These are phyloP conservation scores for Meloidogyne exigua DNA, from an alignment of 1,140 invertebrate genomes.

Conservation along the genomic window DNA sequence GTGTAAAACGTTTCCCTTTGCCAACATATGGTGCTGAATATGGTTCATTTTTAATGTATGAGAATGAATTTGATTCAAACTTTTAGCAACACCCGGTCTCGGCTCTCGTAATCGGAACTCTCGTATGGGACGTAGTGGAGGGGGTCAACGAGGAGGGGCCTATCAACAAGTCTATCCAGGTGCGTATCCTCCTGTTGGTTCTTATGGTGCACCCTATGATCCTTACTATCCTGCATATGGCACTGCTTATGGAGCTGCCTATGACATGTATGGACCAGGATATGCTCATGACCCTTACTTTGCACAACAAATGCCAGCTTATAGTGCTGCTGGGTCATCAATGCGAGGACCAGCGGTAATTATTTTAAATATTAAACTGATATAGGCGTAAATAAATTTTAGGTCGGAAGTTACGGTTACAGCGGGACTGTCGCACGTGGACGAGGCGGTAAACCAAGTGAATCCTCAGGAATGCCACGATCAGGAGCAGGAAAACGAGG, in stretches of 20 bases:
- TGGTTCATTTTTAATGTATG: not conserved
- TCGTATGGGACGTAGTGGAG: constrained; percentile 33
- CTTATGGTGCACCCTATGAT: constrained; percentile 15
- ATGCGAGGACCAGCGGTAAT: constrained; percentile 28
- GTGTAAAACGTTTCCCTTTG: constrained; percentile 19
- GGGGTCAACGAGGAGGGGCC: constrained; percentile 12
- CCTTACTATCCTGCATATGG: constrained; percentile 26
- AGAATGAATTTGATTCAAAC: not conserved
- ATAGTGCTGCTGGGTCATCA: not conserved
- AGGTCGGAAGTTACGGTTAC: constrained; percentile 22
- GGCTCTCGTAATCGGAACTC: constrained; percentile 19
- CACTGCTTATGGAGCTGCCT: constrained; percentile 26
- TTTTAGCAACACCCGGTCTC: constrained; percentile 1
- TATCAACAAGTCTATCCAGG: constrained; percentile 26
- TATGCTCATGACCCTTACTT: constrained; percentile 28
- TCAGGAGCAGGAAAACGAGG: constrained; percentile 42
- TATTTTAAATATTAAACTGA: not conserved
- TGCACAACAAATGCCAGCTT: constrained; percentile 24
- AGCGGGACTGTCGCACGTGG: constrained; percentile 28
- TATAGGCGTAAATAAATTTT: constrained; percentile 7
- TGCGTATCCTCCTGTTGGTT: constrained; percentile 26
- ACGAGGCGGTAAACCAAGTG: constrained; percentile 29
- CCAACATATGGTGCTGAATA: constrained; percentile 12
- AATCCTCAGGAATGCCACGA: constrained; percentile 26
- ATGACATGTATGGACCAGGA: constrained; percentile 36